Evolutionary conservation across 1,140 invertebrate species (phyloP).

Genomic region (Drosophila rufa): DNA sequence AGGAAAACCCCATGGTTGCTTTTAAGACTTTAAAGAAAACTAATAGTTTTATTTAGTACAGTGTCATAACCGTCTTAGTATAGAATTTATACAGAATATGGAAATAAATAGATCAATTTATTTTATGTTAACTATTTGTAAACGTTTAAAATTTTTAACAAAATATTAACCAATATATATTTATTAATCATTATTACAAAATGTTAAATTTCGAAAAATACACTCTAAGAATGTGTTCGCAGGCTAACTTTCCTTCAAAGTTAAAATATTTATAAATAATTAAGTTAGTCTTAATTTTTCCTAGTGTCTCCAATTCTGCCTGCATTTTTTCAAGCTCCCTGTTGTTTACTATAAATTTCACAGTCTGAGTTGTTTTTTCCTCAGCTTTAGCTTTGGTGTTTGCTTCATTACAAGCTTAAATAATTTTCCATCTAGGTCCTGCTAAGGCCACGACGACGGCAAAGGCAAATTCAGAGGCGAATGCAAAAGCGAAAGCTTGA

Average conservation of each 20-base stretch:
- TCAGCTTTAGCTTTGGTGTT: constrained; percentile 21
- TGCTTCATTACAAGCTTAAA: constrained; percentile 50
- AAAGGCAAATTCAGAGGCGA: not conserved
- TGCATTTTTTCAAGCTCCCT: not conserved
- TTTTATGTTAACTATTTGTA: no score
- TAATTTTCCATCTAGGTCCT: constrained; percentile 10
- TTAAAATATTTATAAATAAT: not conserved
- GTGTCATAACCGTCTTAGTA: no score
- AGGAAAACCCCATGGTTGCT: no score
- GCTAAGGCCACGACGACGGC: no score
- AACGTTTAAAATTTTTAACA: no score
- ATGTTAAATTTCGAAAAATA: not conserved
- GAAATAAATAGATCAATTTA: no score
- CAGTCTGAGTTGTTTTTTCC: constrained; percentile 9
- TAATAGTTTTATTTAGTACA: no score
- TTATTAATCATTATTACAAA: not conserved
- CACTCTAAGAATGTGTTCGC: not conserved
- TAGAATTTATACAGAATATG: not conserved
- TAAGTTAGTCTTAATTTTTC: constrained; percentile 1
- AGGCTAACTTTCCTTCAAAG: not conserved
- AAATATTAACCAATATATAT: not conserved
- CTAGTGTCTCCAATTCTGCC: not conserved
- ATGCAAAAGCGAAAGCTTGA: constrained; percentile 13
- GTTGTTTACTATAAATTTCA: constrained; percentile 30
- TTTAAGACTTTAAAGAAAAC: no score